These are phyloP conservation scores for Rhabdornis inornatus DNA, from an alignment of 2,113 vertebrate genomes.

Conservation along the genomic window DNA sequence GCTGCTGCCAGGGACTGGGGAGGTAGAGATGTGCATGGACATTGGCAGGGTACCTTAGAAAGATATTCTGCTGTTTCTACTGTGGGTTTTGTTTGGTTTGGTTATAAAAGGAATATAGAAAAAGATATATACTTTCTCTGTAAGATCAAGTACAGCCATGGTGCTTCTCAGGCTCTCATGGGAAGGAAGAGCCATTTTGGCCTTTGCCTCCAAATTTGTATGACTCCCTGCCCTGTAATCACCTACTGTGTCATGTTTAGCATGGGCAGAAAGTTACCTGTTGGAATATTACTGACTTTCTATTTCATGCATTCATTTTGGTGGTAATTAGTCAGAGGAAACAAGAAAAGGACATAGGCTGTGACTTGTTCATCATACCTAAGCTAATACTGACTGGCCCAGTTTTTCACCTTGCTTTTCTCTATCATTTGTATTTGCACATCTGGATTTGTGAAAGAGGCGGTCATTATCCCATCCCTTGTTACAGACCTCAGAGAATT, in stretches of 20 bases:
- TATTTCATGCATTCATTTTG: background rate
- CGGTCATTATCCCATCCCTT: background rate
- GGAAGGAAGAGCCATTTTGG: background rate
- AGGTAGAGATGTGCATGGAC: background rate
- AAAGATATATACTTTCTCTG: background rate
- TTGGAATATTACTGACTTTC: background rate
- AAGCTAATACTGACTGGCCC: background rate
- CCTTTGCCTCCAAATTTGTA: background rate
- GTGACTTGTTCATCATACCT: background rate
- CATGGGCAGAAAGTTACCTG: background rate
- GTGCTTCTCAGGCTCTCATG: background rate
- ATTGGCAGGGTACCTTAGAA: background rate
- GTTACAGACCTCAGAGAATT: background rate
- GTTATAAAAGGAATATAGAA: background rate
- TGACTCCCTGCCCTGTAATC: background rate
- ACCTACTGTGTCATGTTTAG: background rate
- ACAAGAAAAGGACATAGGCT: background rate
- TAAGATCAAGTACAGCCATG: background rate
- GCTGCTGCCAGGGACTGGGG: background rate
- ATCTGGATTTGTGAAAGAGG: background rate
- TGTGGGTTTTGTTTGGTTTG: background rate
- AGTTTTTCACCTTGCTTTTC: background rate
- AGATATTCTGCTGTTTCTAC: background rate
- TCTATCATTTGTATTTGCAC: background rate
- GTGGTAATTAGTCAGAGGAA: background rate